A percentile compares a stretch with the other conserved stretches of the same genome.
These are phyloP conservation scores for Phataginus tetradactyla DNA, from an alignment of 2,797 vertebrate genomes.

Conservation along the genomic window DNA sequence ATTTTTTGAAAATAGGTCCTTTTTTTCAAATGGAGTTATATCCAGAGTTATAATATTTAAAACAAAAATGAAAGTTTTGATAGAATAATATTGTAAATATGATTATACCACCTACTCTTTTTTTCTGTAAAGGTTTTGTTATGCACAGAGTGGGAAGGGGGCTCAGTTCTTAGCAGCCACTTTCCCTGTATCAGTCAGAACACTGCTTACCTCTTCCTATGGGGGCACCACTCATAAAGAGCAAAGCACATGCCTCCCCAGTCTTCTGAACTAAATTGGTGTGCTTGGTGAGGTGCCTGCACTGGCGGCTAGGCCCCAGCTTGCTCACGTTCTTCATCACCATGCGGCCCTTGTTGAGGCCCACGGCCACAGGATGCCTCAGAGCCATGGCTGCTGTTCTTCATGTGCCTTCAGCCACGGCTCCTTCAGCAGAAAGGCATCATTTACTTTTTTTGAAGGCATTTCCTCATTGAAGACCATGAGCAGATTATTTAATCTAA, in stretches of 20 bases:
- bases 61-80: background rate
- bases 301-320: accelerated
- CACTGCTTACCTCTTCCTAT: conserved; percentile 93
- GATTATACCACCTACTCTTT: background rate
- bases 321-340: background rate
- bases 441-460: background rate
- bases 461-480: conserved; percentile 1
- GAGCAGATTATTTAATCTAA: background rate
- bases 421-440: background rate
- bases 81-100: background rate
- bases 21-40: conserved; percentile 26
- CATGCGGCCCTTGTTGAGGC: too few species aligned
- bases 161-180: conserved; percentile 91
- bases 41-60: background rate
- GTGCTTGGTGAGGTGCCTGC: conserved; percentile 92
- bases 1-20: background rate
- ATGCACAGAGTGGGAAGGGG: background rate
- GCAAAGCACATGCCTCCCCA: conserved; percentile 94
- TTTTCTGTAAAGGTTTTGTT: background rate
- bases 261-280: conserved; percentile 93
- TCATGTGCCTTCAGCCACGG: background rate
- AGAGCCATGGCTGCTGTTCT: background rate
- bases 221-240: conserved; percentile 92
- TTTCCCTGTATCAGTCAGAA: conserved; percentile 94
- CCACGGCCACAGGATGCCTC: too few species aligned